Conservation (phyloP, 2,888 invertebrate genomes). For the Auanema freiburgensis region DNA sequence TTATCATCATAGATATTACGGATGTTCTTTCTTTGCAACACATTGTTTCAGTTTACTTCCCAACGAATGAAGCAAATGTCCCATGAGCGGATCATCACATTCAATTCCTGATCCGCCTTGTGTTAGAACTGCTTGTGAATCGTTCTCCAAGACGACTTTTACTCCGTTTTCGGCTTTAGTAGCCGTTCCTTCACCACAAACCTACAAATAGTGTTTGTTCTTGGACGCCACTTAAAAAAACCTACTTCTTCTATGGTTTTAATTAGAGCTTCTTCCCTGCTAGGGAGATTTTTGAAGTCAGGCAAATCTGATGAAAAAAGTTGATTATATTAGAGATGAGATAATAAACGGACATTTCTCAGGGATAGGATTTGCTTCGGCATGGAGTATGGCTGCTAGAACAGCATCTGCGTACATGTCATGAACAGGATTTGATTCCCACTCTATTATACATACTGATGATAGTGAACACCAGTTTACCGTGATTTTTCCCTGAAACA, state of each 20-base stretch:
- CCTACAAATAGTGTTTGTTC: slow-evolving; percentile 15
- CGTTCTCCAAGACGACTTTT: slow-evolving; percentile 12
- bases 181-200: slow-evolving; percentile 12
- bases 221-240: too few species aligned
- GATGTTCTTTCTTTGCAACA: slow-evolving; percentile 5
- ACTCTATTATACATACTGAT: slow-evolving; percentile 80
- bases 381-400: slow-evolving; percentile 82
- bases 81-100: slow-evolving; percentile 28
- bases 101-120: slow-evolving; percentile 12
- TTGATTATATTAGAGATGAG: neutral
- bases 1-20: neutral
- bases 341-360: slow-evolving; percentile 51
- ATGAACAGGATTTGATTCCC: slow-evolving; percentile 89
- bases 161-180: slow-evolving; percentile 7
- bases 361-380: slow-evolving; percentile 70
- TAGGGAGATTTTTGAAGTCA: neutral
- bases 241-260: slow-evolving; percentile 20
- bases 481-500: slow-evolving; percentile 32
- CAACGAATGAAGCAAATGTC: slow-evolving; percentile 35
- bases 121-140: slow-evolving; percentile 15
- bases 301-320: slow-evolving; percentile 3
- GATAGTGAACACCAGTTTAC: slow-evolving; percentile 29
- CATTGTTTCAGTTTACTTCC: slow-evolving; percentile 28
- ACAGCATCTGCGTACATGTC: slow-evolving; percentile 98
- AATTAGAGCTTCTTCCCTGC: slow-evolving; percentile 7